Percentiles rank a stretch among this genome's conserved stretches.
phyloP scores from a whole-genome alignment of 1,140 invertebrate genomes.

The Ctenoplectra terminalis region DNA sequence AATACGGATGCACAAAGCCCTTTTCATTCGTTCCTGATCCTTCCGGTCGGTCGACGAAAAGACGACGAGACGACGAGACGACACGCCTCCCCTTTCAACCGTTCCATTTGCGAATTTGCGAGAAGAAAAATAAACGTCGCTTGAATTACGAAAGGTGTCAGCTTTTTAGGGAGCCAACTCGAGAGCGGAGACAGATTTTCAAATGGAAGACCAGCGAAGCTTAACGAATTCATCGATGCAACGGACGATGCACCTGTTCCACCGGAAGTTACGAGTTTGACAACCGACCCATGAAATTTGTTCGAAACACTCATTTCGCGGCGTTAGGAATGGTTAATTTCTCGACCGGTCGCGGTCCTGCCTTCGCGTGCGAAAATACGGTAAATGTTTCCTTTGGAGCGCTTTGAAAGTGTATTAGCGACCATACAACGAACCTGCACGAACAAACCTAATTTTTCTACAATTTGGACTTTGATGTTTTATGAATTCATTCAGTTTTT shows the following conservation, averaged over 20 bases:
- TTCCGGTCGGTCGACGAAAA: background rate
- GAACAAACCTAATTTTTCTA: too few species aligned
- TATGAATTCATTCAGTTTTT: too few species aligned
- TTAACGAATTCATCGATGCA: constrained; percentile 4
- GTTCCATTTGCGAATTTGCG: background rate
- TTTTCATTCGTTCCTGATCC: background rate
- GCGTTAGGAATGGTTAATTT: background rate
- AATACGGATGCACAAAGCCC: background rate
- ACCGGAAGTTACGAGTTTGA: constrained; percentile 24
- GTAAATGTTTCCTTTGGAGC: too few species aligned
- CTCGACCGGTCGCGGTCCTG: background rate
- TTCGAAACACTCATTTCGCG: constrained; percentile 1
- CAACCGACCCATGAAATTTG: constrained; percentile 22
- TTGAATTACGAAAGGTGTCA: background rate
- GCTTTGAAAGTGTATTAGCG: too few species aligned
- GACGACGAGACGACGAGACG: background rate
- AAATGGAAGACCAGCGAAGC: background rate
- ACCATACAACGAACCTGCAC: too few species aligned
- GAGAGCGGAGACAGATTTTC: background rate
- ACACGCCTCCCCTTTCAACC: background rate
- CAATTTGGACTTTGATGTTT: too few species aligned
- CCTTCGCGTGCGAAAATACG: too few species aligned
- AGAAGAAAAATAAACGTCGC: background rate
- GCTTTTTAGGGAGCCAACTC: too few species aligned
- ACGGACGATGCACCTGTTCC: background rate